phyloP scores from a whole-genome alignment of 2,888 invertebrate species.

The Arrhopalites spinosus region DNA sequence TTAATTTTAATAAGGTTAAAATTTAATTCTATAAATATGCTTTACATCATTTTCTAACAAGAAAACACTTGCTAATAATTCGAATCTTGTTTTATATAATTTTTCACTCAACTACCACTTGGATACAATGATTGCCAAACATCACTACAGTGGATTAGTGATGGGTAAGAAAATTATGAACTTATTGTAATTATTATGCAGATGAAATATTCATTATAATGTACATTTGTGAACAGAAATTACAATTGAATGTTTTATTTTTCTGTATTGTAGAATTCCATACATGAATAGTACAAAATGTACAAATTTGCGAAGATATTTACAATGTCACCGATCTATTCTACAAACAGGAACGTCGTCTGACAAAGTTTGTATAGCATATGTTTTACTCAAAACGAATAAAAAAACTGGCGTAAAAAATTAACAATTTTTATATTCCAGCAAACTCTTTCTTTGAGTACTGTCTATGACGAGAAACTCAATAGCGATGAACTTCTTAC shows the following conservation, averaged over 20 bases:
- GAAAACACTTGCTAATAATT: too few species aligned
- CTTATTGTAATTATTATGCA: too few species aligned
- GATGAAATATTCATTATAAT: too few species aligned
- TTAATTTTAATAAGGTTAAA: slow-evolving; percentile 75
- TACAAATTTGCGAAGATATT: slow-evolving; percentile 58
- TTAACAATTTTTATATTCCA: background rate
- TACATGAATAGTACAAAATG: slow-evolving; percentile 68
- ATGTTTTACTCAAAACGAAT: background rate
- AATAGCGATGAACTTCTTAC: slow-evolving; percentile 57
- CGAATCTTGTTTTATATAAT: too few species aligned
- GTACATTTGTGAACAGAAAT: too few species aligned
- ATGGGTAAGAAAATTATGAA: too few species aligned
- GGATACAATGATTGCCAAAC: background rate
- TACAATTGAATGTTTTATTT: too few species aligned
- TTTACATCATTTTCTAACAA: background rate
- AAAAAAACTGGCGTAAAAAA: background rate
- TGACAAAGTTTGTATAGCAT: slow-evolving; percentile 10
- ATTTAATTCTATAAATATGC: background rate
- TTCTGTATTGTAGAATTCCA: too few species aligned
- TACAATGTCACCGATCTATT: slow-evolving; percentile 58
- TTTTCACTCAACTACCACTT: background rate
- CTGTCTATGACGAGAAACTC: background rate
- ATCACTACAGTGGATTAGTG: slow-evolving; percentile 66
- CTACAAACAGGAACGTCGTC: slow-evolving; percentile 16
- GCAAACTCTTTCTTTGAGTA: background rate